phyloP scores from a whole-genome alignment of 1,140 invertebrate genomes.

The Microplitis demolitor region DNA sequence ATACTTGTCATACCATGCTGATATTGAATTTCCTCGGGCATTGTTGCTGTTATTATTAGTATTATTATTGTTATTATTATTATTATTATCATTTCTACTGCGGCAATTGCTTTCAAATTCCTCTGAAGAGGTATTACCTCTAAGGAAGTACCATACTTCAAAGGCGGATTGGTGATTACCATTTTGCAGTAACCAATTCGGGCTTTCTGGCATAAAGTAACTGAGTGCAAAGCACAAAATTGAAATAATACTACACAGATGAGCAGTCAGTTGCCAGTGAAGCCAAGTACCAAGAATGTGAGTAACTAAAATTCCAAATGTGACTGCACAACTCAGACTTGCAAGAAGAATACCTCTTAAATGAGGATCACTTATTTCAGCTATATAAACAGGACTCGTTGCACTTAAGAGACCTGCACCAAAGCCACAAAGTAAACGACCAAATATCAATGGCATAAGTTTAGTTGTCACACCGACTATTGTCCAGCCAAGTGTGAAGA shows the following conservation, averaged over 20 bases:
- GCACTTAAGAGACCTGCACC: conserved; percentile 63
- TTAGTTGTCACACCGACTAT: conserved; percentile 63
- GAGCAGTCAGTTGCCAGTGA: conserved; percentile 65
- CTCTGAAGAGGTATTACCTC: conserved; percentile 26
- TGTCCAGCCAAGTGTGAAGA: conserved; percentile 72
- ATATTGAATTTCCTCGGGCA: not conserved
- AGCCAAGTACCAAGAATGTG: conserved; percentile 68
- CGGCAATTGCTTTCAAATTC: conserved; percentile 34
- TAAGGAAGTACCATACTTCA: conserved; percentile 51
- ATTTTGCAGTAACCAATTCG: conserved; percentile 69
- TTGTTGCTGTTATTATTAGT: conserved; percentile 36
- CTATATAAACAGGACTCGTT: conserved; percentile 57
- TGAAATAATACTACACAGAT: conserved; percentile 61
- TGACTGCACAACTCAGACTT: conserved; percentile 61
- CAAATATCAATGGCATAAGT: conserved; percentile 64
- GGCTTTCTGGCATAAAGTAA: conserved; percentile 71
- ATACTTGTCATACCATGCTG: not conserved
- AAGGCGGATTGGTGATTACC: conserved; percentile 60
- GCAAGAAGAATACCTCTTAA: conserved; percentile 66
- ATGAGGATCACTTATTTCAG: conserved; percentile 65
- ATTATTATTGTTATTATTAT: conserved; percentile 6
- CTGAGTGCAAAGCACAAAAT: conserved; percentile 58
- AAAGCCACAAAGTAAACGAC: conserved; percentile 71
- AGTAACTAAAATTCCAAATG: conserved; percentile 62
- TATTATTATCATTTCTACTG: not conserved